These are phyloP conservation scores for Pollenia angustigena DNA, from an alignment of 2,888 invertebrate genomes.

Conservation along the genomic window DNA sequence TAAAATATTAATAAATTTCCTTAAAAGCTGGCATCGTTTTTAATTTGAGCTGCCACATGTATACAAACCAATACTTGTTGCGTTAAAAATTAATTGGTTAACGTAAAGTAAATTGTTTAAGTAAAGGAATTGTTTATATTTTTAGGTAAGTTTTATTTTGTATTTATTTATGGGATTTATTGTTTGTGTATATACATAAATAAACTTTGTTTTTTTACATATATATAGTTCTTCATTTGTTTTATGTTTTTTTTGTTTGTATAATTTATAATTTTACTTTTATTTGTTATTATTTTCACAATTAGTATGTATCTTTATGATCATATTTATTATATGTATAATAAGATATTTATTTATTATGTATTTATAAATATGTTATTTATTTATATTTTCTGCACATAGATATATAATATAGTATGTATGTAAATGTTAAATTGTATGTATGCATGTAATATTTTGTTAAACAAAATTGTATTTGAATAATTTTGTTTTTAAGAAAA, in stretches of 20 bases:
- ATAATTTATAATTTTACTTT: conserved; percentile 59
- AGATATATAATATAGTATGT: conserved; percentile 45
- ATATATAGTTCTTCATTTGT: conserved; percentile 35
- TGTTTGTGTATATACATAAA: conserved; percentile 72
- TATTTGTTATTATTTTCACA: conserved; percentile 45
- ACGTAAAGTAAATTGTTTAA: too few relatives aligned
- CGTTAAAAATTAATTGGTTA: too few relatives aligned
- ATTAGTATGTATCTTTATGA: conserved; percentile 58
- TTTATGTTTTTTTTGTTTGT: conserved; percentile 55
- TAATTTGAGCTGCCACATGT: too few relatives aligned
- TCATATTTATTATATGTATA: conserved; percentile 57
- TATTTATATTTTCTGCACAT: conserved; percentile 57
- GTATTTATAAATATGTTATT: conserved; percentile 58
- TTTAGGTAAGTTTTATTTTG: conserved; percentile 66
- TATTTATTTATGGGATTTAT: conserved; percentile 70
- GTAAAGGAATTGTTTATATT: neutral
- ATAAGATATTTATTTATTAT: conserved; percentile 45
- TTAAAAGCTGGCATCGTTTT: too few relatives aligned
- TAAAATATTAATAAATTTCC: too few relatives aligned
- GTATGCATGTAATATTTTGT: conserved; percentile 54
- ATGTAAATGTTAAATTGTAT: conserved; percentile 56
- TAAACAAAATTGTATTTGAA: conserved; percentile 58
- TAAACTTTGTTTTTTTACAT: conserved; percentile 35
- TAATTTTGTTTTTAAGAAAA: conserved; percentile 49
- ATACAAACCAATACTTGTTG: too few relatives aligned